Base-by-base conservation (phyloP, 2,113 vertebrate species). In the Uria lomvia region DNA sequence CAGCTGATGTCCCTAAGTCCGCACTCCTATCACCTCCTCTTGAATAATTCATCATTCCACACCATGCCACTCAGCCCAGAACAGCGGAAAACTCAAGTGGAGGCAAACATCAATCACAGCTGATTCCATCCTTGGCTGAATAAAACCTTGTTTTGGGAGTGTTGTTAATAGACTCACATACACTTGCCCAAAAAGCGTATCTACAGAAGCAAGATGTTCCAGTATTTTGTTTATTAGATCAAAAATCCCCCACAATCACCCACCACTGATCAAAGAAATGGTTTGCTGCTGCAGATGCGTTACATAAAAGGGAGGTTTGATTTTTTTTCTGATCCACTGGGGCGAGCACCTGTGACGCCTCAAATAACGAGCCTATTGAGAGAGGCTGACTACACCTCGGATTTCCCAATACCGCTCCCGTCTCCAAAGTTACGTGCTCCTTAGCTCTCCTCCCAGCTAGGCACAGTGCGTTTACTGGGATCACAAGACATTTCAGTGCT, bases 81-180 rank as follows among this genome's bases (percentile, higher is more conserved):
- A 15, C 45, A 19, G 12, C 2, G 5, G 1, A 34, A 77, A 24
- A 19, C 26, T 12, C 52, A 38, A 19, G 27, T 0, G 1, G 30
- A 70, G 40, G 56, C 45, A 78, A 63, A 63, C 21, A 72, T n/a
- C 68, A 18, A 7, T 19, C 42, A 10, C 18, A 36, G 34, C 34
- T 3, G 56, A 34, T 12, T 50, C 29, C 71, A 38, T 14, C 66
- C 59, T 30, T 66, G 16, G 55, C 65, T 21, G 15, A 73, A 53
- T 40, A 40, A 53, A 67, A 6, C 43, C 45, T 20, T 22, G 8
- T 30, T 58, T 53, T 17, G 20, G 6, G 6, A 40, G 4, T 3
- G 3, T 1, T 20, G 38, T 21, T 60, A 19, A 47, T 0, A 26
- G 26, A 43, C 60, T 22, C 40, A 20, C 21, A 27, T 3, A 7